These are phyloP conservation scores for Podarcis raffonei DNA, from an alignment of 2,113 vertebrate genomes.

Conservation along the genomic window DNA sequence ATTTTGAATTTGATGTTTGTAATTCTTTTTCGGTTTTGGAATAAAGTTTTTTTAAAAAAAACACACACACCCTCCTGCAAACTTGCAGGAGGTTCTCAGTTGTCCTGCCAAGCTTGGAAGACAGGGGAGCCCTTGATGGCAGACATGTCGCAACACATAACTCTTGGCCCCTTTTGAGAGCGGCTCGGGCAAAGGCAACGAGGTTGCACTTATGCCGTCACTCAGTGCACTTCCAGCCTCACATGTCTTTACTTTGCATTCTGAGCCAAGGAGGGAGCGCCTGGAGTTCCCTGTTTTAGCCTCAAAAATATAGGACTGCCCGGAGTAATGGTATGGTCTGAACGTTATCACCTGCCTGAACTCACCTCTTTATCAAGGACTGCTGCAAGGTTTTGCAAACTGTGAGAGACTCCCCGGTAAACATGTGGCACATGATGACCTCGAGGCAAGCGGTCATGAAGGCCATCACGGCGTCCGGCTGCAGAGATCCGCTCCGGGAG, in stretches of 20 bases:
- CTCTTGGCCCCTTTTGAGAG: no score
- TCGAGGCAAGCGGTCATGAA: conserved; percentile 86
- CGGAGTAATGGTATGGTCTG: conserved; percentile 36
- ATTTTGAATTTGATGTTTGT: no score
- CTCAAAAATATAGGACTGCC: not conserved
- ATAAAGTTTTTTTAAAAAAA: no score
- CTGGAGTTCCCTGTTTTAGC: no score
- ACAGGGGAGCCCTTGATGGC: not conserved
- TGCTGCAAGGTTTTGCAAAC: conserved; percentile 91
- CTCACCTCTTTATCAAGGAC: conserved; percentile 87
- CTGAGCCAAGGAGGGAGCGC: not conserved
- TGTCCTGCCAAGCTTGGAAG: not conserved
- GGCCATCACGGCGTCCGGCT: conserved; percentile 82
- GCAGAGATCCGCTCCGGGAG: conserved; percentile 92
- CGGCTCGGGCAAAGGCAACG: not conserved
- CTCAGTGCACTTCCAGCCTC: not conserved
- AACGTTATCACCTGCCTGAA: not conserved
- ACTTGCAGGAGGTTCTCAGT: not conserved
- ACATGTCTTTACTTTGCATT: not conserved
- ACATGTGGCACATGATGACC: conserved; percentile 93
- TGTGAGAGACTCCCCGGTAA: conserved; percentile 89
- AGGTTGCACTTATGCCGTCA: no score
- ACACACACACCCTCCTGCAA: not conserved
- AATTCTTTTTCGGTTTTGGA: no score
- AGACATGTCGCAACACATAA: no score